Conservation (phyloP, 1,140 invertebrate genomes). For the Cryptotermes secundus region DNA sequence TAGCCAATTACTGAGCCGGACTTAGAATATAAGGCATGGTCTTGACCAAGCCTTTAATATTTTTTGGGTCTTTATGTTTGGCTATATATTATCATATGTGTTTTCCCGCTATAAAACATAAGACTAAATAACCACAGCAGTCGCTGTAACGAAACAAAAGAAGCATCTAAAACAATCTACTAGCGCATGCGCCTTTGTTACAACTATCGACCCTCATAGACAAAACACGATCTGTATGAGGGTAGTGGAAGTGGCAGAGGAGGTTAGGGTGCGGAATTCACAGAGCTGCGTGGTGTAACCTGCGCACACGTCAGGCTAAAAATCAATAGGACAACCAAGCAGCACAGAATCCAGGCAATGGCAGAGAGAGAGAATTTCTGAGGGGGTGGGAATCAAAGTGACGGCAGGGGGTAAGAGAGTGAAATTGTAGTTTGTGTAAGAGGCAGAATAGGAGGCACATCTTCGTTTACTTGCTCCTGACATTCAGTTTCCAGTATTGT, state of each 20-base stretch:
- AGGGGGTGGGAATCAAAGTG: background rate
- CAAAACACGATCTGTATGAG: background rate
- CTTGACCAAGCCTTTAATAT: no score
- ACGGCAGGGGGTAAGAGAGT: background rate
- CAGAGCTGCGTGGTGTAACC: conserved; percentile 3
- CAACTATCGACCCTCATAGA: conserved; percentile 4
- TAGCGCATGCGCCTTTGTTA: conserved; percentile 14
- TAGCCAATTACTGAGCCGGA: background rate
- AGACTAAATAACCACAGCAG: background rate
- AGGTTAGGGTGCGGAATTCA: conserved; percentile 16
- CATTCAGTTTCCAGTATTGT: conserved; percentile 10
- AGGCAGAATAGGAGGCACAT: background rate
- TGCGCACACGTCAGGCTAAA: background rate
- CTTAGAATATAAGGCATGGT: background rate
- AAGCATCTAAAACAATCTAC: background rate
- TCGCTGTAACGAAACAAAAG: background rate
- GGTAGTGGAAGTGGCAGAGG: background rate
- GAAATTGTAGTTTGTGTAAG: conserved; percentile 4
- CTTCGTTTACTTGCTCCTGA: background rate
- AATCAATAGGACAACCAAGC: conserved; percentile 6
- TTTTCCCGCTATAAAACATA: background rate
- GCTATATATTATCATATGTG: background rate
- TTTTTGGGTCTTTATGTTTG: background rate
- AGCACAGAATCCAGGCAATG: conserved; percentile 17
- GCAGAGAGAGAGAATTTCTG: background rate